Conservation (phyloP, 2,113 vertebrate genomes). For the Pseudorhombus dupliciocellatus region DNA sequence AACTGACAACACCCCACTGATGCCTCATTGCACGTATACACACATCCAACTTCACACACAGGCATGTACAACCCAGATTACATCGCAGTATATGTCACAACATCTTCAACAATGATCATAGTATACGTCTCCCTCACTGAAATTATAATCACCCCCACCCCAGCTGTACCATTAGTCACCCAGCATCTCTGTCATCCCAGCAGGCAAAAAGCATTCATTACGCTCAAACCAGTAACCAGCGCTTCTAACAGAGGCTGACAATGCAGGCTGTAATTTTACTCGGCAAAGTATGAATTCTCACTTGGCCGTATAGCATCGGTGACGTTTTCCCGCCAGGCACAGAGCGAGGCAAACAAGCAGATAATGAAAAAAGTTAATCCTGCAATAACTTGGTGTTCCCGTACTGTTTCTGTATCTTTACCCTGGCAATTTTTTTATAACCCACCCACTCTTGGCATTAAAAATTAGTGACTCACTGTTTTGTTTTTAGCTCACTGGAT, state of each 20-base stretch:
- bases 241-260: slow-evolving; percentile 46
- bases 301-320: slow-evolving; percentile 13
- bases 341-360: slow-evolving; percentile 68
- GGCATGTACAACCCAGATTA: background rate
- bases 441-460: slow-evolving; percentile 67
- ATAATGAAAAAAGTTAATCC: slow-evolving; percentile 78
- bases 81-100: slow-evolving; percentile 35
- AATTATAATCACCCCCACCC: slow-evolving; percentile 56
- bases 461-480: slow-evolving; percentile 48
- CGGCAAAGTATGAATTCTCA: slow-evolving; percentile 46
- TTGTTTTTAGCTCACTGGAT: slow-evolving; percentile 44
- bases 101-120: slow-evolving; percentile 53
- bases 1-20: slow-evolving; percentile 1
- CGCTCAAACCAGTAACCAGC: slow-evolving; percentile 54
- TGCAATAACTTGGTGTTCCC: slow-evolving; percentile 72
- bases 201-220: slow-evolving; percentile 73
- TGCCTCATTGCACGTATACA: slow-evolving; percentile 20
- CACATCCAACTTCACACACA: background rate
- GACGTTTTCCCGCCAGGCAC: slow-evolving; percentile 63
- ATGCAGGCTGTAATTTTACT: slow-evolving; percentile 39
- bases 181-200: slow-evolving; percentile 67
- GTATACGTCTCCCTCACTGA: slow-evolving; percentile 46
- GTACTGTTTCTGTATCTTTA: slow-evolving; percentile 68
- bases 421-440: slow-evolving; percentile 40
- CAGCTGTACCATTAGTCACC: slow-evolving; percentile 72